Conservation (phyloP, 35 echinoderm and acorn worm species). For the Stichopus chloronotus region DNA sequence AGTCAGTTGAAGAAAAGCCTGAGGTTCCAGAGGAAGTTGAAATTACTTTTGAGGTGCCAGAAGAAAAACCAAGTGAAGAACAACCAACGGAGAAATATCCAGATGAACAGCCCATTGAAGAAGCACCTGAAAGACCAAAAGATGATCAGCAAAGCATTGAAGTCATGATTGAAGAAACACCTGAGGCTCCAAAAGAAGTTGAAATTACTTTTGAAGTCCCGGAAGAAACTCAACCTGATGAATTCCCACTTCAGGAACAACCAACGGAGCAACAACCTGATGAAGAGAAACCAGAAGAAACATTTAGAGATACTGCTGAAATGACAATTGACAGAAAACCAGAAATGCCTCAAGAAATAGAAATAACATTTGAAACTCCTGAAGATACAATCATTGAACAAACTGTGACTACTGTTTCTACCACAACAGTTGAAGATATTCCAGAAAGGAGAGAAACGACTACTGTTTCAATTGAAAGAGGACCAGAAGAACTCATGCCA, state of each 20-base stretch:
- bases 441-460: constrained; percentile 44
- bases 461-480: constrained; percentile 31
- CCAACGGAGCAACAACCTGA: neutral
- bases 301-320: neutral
- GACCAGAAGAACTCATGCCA: constrained; percentile 42
- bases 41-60: constrained; percentile 48
- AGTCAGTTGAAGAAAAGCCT: constrained; percentile 16
- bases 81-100: constrained; percentile 11
- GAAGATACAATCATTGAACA: neutral
- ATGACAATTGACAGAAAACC: neutral
- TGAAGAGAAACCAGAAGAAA: neutral
- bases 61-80: constrained; percentile 35
- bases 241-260: constrained; percentile 27
- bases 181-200: neutral
- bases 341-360: constrained; percentile 5
- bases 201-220: constrained; percentile 27
- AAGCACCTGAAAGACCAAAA: neutral
- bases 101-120: constrained; percentile 26
- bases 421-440: neutral
- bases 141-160: neutral
- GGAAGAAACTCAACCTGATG: neutral
- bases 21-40: constrained; percentile 22
- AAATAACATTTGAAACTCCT: constrained; percentile 17
- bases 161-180: constrained; percentile 10
- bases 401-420: neutral